Base-by-base conservation (phyloP, 1,140 invertebrate genomes). In the Rhopalosiphum maidis region DNA sequence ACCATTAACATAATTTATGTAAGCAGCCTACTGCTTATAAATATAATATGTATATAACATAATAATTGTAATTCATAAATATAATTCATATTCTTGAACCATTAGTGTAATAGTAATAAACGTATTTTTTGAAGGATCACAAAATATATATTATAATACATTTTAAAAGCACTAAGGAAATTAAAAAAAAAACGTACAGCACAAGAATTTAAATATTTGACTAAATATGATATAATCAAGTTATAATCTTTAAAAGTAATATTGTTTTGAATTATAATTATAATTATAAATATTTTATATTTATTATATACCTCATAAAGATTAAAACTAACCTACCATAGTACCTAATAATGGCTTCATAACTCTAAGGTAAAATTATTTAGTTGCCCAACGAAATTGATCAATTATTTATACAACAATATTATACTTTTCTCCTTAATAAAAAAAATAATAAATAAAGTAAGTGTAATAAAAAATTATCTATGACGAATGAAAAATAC, bases 401-500 rank as follows among this genome's bases (percentile, higher is more conserved):
- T 87, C n/a, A 77, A 77, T 77, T 77, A 77, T 77, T 77, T 77
- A n/a, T n/a, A 77, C 60, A 60, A 60, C 30, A n/a, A 77, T 77
- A n/a, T 77, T 77, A 77, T 77, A 77, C 15, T 77, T 77, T 77
- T n/a, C 30, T 77, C 30, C 60, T 77, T 77, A 18, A 11, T 18
- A 77, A 60, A 60, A 77, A 77, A n/a, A 86, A 18, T 23, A 46
- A 87, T 87, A 87, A 87, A 48, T 87, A 86, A 23, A 30, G 9
- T 86, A 43, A 60, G 25, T 60, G n/a, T 77, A 77, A 68, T 46
- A 88, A 48, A 35, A 88, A 88, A 88, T 88, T 54, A 35, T 51
- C 87, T 88, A 54, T 88, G 87, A 88, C 87, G 87, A 88, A 88
- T 88, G 87, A 88, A 88, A 51, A 48, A 54, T 51, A 88, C n/a